Evolutionary conservation across 2,888 invertebrate species (phyloP).

Genomic region (Lepidochitona cinerea): DNA sequence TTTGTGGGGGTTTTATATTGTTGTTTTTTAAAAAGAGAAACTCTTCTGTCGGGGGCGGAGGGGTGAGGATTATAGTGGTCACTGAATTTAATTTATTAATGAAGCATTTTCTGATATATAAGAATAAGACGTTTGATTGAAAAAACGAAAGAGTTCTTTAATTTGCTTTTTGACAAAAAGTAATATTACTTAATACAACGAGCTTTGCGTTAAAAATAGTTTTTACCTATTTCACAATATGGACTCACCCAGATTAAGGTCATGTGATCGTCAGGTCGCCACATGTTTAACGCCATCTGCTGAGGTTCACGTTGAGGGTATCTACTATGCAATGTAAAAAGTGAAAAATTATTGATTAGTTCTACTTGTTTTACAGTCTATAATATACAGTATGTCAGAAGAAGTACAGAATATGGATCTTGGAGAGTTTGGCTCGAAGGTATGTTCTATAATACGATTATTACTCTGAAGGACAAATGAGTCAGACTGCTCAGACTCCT

Average conservation of each 20-base stretch:
- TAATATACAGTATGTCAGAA: neutral
- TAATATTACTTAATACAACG: no score
- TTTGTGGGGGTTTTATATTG: no score
- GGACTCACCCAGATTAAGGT: neutral
- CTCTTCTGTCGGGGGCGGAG: no score
- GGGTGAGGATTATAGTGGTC: no score
- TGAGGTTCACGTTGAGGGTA: slow-evolving; percentile 1
- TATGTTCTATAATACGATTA: neutral
- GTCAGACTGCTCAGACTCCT: neutral
- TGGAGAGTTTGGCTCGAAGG: neutral
- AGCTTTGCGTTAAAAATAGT: no score
- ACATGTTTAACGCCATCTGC: neutral
- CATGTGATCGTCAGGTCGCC: neutral
- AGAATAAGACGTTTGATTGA: no score
- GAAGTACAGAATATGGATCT: neutral
- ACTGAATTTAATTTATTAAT: no score
- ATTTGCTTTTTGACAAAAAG: no score
- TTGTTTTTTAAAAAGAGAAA: no score
- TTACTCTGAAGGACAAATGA: neutral
- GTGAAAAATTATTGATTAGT: neutral
- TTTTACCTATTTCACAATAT: neutral
- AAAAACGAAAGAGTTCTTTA: no score
- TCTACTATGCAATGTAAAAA: neutral
- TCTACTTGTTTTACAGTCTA: neutral
- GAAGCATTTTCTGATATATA: no score